A percentile compares a stretch with the other conserved stretches of the same genome.
These are phyloP conservation scores for Amphipyra tragopoginis DNA, from an alignment of 2,888 invertebrate genomes.

Conservation along the genomic window DNA sequence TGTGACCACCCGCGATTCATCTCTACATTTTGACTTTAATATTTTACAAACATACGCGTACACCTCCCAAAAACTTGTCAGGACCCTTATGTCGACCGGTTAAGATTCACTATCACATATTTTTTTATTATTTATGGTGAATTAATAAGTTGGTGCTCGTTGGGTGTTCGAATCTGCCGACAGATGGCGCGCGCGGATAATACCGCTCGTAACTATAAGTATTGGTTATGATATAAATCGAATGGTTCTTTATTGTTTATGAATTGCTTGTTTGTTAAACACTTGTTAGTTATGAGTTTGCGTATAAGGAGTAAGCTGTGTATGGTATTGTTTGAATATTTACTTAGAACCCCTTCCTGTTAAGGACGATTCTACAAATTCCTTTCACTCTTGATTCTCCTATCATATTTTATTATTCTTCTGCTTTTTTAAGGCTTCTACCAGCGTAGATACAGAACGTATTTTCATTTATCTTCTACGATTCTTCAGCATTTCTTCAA, in stretches of 20 bases:
- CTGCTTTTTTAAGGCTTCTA: too few relatives aligned
- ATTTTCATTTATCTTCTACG: too few relatives aligned
- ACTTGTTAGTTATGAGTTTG: constrained; percentile 53
- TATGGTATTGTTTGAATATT: constrained; percentile 14
- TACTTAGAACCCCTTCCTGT: not conserved
- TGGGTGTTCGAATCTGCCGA: constrained; percentile 67
- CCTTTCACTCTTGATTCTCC: too few relatives aligned
- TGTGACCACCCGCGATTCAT: constrained; percentile 84
- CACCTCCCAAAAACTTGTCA: not conserved
- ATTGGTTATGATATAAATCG: constrained; percentile 74
- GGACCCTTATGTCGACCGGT: not conserved
- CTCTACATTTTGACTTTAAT: constrained; percentile 76
- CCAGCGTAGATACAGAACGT: too few relatives aligned
- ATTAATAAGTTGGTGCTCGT: constrained; percentile 38
- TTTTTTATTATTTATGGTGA: not conserved
- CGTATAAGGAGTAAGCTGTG: constrained; percentile 2
- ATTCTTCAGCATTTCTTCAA: too few relatives aligned
- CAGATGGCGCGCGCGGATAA: constrained; percentile 85
- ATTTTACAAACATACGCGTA: constrained; percentile 52
- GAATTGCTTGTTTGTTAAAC: constrained; percentile 75
- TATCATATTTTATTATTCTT: too few relatives aligned
- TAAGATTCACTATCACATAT: constrained; percentile 59
- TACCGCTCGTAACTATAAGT: constrained; percentile 70
- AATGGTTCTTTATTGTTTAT: constrained; percentile 69
- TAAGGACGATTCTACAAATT: too few relatives aligned